Base-by-base conservation (phyloP, 2,797 vertebrate genomes). In the Geotrypetes seraphini region DNA sequence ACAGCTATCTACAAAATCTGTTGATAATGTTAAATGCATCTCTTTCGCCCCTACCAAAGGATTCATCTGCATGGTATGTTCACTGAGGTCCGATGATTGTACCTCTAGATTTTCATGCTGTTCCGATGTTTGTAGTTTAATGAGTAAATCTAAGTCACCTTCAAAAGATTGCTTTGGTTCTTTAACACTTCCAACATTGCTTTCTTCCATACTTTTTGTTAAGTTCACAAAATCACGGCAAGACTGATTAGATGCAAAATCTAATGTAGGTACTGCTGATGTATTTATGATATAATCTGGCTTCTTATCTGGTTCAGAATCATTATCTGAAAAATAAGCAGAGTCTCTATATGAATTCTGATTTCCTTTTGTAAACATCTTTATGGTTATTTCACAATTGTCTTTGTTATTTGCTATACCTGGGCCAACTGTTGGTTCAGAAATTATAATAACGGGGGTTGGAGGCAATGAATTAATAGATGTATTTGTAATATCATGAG, bases 291-390 rank as follows among this genome's bases (percentile, higher is more conserved):
- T 12, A 14, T 90, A 85, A 16, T 96, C 92, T 0, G 58, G 1
- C 25, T 84, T 96, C 66, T 90, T 95, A 40, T 99, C 96, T 0
- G 87, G 71, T 44, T 99, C 96, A 1, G 85, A 92, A 47, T 99
- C 96, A 5, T 92, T 97, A 55, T 99, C 96, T 4, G 96, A 99
- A 57, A 99, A 99, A 70, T 99, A 99, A 1, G 96, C 96, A 2
- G 96, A 99, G 68, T 99, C 96, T 60, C 96, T 68, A 15, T 99
- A 92, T 0, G 82, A 81, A 57, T 79, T 69, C 25, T 81, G 77
- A 43, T 43, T 81, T 30, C 78, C 80, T 12, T 69, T 57, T 6
- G 71, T 46, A 8, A 63, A 39, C 2, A 64, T 64, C 44, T 87
- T 81, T 0, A 58, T 33, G 16, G 66, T 57, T 19, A 45, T 56